A percentile compares a stretch with the other conserved stretches of the same genome.
These are phyloP conservation scores for Axis porcinus DNA, from an alignment of 2,113 vertebrate genomes.

Conservation along the genomic window DNA sequence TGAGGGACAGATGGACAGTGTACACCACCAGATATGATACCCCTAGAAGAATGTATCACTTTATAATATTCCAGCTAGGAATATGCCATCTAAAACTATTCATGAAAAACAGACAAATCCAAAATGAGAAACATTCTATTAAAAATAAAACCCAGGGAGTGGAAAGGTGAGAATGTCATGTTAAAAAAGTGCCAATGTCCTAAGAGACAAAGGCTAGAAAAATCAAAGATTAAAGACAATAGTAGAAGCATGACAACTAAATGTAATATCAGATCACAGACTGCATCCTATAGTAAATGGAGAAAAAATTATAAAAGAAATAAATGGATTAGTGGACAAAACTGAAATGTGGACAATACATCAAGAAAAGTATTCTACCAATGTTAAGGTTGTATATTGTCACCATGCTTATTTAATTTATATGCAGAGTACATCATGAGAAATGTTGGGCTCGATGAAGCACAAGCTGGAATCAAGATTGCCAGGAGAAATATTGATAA, in stretches of 20 bases:
- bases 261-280: neutral
- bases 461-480: neutral
- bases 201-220: constrained; percentile 36
- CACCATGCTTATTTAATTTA: neutral
- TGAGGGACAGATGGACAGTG: neutral
- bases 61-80: neutral
- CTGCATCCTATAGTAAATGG: neutral
- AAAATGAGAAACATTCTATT: neutral
- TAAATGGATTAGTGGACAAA: neutral
- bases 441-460: neutral
- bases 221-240: neutral
- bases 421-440: neutral
- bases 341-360: neutral
- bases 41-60: neutral
- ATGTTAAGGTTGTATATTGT: neutral
- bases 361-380: neutral
- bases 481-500: neutral
- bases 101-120: neutral
- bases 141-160: neutral
- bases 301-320: neutral
- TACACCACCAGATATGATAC: neutral
- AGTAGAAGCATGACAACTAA: neutral
- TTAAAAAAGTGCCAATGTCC: constrained; percentile 4
- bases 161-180: neutral
- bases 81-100: neutral